A percentile compares a stretch with the other conserved stretches of the same genome.
phyloP scores from a whole-genome alignment of 2,113 vertebrate genomes.

The Ceyx melanurus region DNA sequence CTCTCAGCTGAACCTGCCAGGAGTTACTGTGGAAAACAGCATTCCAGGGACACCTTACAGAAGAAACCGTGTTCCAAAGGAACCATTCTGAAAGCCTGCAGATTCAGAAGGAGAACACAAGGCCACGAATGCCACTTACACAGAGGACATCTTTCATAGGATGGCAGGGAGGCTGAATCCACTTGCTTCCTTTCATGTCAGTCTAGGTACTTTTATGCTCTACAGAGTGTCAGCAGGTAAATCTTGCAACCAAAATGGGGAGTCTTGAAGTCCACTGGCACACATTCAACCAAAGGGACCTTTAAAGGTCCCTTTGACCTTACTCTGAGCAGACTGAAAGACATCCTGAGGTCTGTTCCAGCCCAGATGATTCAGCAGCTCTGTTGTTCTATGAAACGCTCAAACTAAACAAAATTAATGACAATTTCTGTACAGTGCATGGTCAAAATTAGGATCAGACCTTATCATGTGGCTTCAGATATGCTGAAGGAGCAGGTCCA shows the following conservation, averaged over 20 bases:
- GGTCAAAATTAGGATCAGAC: neutral
- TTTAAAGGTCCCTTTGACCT: neutral
- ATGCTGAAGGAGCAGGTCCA: neutral
- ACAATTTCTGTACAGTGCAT: neutral
- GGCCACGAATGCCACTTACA: neutral
- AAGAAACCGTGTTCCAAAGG: neutral
- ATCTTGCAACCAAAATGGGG: neutral
- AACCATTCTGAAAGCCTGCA: neutral
- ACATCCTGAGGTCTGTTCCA: neutral
- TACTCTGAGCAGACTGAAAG: neutral
- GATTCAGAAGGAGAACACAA: neutral
- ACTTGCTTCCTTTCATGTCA: neutral
- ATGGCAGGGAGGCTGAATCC: neutral
- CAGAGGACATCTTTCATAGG: neutral
- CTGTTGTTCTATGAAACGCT: neutral
- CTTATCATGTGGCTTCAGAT: neutral
- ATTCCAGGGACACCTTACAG: slow-evolving; percentile 5
- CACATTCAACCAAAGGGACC: neutral
- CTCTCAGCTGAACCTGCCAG: neutral
- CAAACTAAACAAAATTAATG: neutral
- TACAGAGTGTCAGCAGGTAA: neutral
- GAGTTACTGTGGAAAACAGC: slow-evolving; percentile 16
- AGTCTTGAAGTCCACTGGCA: neutral
- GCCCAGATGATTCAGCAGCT: neutral
- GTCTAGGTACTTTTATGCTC: neutral